Evolutionary conservation across 92 coral and sea anemone species (phyloP), one percentile per base, ranked within the genome.

Genomic region (Parazoanthus swiftii): DNA sequence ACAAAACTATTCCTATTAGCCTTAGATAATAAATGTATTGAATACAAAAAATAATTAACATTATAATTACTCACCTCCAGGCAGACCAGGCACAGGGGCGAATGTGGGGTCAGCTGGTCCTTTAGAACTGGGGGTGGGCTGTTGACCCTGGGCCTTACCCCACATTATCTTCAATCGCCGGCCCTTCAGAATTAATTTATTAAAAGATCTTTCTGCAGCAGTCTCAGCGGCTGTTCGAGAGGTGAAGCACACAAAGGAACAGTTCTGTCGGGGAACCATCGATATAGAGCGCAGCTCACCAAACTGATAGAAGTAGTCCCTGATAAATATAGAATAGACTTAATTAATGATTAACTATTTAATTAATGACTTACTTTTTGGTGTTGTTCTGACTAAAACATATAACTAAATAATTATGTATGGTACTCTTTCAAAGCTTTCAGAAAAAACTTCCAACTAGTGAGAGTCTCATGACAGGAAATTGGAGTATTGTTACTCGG

Each of bases 71-170:
- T 80, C 21, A 96, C 98, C 99, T 89, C 98, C 99, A 46, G 99
- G 99, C 79, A 97, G 85, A 29, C 99, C 99, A 76, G 99, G 99
- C 3, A 97, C 99, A 20, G 99, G 98, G 11, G 97, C 89, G 33
- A 43, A 84, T 46, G 87, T 70, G 2, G 96, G 93, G 29, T 91
- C 86, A 5, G 89, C 86, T 15, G 95, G 98, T 63, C 98, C 98
- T 85, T 97, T 95, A 59, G 88, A 88, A 58, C 92, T 94, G 13
- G 95, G 89, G 21, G 95, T 36, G 15, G 96, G 89, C 81, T 95
- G 96, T 88, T 94, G 98, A 5, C 99, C 99, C 85, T 97, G 99
- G 25, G 99, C 94, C 85, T 97, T 97, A 77, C 99, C 99, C 99
- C 99, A 97, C 97, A 97, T 91, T 75, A 97, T 97, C 85, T 97